Conservation (phyloP, 2,113 vertebrate species). For the Rynchops niger region DNA sequence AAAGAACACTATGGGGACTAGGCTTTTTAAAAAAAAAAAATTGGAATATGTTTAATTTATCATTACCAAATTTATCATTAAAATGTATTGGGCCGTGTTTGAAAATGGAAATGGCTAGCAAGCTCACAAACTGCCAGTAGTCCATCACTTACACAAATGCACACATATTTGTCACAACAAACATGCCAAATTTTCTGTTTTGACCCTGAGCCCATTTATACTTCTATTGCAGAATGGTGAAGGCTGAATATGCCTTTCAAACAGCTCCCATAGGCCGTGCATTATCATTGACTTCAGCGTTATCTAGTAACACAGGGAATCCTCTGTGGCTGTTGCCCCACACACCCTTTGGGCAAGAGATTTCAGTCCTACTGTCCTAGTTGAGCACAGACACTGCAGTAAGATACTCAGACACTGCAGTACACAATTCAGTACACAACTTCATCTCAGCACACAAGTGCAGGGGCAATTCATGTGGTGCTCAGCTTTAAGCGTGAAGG, state of each 20-base stretch:
- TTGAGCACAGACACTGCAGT: fast-evolving
- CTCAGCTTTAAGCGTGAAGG: background rate
- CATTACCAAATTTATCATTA: background rate
- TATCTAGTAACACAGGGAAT: background rate
- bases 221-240: background rate
- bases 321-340: background rate
- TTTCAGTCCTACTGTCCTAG: background rate
- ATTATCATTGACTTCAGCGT: background rate
- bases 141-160: background rate
- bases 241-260: background rate
- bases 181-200: background rate
- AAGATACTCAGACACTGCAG: background rate
- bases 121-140: background rate
- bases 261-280: background rate
- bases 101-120: background rate
- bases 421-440: background rate
- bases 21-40: background rate
- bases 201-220: background rate
- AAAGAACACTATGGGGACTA: background rate
- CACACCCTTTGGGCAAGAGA: background rate
- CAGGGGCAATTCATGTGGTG: background rate
- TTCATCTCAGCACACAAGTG: background rate
- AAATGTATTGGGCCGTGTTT: background rate
- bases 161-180: background rate
- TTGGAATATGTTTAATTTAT: background rate